Base-by-base conservation (phyloP, 2,113 vertebrate species). In the Glaucidium brasilianum region DNA sequence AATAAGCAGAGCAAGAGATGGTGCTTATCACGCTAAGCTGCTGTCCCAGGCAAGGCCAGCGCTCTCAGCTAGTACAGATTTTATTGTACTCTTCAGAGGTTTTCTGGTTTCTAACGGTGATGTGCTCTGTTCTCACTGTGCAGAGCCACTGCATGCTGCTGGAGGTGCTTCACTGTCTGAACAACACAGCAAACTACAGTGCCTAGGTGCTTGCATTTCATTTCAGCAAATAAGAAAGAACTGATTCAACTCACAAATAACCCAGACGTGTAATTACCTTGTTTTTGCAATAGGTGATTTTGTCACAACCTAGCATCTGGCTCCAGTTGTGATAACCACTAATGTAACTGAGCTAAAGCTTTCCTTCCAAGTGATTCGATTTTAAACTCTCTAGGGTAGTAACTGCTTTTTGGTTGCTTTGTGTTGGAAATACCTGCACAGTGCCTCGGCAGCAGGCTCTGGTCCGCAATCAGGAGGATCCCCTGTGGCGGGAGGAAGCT, bases 271-370 rank as follows among this genome's bases (percentile, higher is more conserved):
- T 41, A 82, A 85, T 79, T 83, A 75, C 27, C 49, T 85, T 72
- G 71, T 49, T 88, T 93, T 62, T 0, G 0, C 71, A 83, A 25
- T 15, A 73, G 67, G 35, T 37, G 81, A 56, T 76, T 94, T 90
- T 83, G 81, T 85, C 74, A 85, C 25, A 87, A 16, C 45, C 59
- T 39, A 30, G 41, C 17, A n/a, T 26, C 50, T 66, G 74, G 37
- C 82, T 83, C 1, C 0, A 2, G n/a, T 77, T 0, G 0, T 58
- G 77, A 83, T 80, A 83, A 88, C 41, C 10, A 20, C 18, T 49
- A 9, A 60, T 6, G 15, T 45, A 85, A 85, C 50, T 1, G 1
- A 95, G 58, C 45, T 77, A 85, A 66, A 82, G 21, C 50, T 79
- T 79, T 68, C 66, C 45, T 49, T 64, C 43, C 43, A 67, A 56